phyloP scores from a whole-genome alignment of 2,888 invertebrate species.

The Drosophila borborema region DNA sequence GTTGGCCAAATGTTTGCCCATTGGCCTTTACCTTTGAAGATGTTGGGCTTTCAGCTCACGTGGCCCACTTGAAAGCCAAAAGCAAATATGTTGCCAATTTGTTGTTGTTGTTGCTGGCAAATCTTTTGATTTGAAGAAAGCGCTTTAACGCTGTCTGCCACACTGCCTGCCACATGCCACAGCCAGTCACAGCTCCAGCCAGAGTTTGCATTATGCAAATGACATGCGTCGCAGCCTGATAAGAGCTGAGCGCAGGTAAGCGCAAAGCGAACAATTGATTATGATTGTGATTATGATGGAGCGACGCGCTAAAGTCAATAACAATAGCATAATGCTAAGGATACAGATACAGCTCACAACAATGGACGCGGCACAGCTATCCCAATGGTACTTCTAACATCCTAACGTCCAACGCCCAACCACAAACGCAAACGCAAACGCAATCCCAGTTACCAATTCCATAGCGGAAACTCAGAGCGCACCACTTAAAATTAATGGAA shows the following conservation, averaged over 20 bases:
- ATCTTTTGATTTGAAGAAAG: constrained; percentile 70
- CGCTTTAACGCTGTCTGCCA: constrained; percentile 39
- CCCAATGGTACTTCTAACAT: constrained; percentile 29
- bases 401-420: constrained; percentile 7
- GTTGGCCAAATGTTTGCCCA: constrained; percentile 56
- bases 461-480: constrained; percentile 41
- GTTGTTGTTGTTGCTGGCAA: constrained; percentile 50
- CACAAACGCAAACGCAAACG: constrained; percentile 12
- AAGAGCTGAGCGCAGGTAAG: constrained; percentile 64
- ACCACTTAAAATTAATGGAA: constrained; percentile 82
- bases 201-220: constrained; percentile 67
- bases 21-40: constrained; percentile 79
- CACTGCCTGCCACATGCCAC: constrained; percentile 16
- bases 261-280: constrained; percentile 65
- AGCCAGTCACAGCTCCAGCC: background rate
- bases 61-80: constrained; percentile 58
- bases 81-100: constrained; percentile 79
- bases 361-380: constrained; percentile 35
- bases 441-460: constrained; percentile 44
- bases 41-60: constrained; percentile 71
- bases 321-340: constrained; percentile 69
- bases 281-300: constrained; percentile 82
- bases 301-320: constrained; percentile 75
- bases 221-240: constrained; percentile 46
- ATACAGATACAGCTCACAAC: constrained; percentile 51